Evolutionary conservation across 2,113 vertebrate species (phyloP).

Genomic region (Phyllostomus discolor): DNA sequence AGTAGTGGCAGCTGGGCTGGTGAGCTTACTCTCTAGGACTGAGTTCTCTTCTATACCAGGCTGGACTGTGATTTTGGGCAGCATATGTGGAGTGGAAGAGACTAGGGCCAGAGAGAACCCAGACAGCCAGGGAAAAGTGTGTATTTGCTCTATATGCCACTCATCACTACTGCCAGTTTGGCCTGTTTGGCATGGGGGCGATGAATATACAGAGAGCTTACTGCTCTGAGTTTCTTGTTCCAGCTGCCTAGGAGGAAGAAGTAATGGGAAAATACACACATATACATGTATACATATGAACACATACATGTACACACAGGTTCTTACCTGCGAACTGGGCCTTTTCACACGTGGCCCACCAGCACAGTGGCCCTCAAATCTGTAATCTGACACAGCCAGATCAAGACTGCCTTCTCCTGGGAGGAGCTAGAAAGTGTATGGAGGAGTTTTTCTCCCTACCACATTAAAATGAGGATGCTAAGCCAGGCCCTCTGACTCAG

Average conservation of each 20-base stretch:
- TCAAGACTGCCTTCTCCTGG: neutral
- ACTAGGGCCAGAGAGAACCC: neutral
- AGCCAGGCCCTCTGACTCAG: neutral
- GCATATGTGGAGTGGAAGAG: neutral
- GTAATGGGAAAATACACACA: neutral
- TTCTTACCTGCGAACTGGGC: neutral
- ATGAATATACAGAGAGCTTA: neutral
- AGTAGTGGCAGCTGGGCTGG: neutral
- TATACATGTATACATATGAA: neutral
- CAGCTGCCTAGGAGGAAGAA: neutral
- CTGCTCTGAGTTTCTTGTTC: neutral
- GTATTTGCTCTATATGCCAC: neutral
- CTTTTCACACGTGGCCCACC: neutral
- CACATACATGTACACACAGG: accelerated
- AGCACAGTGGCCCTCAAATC: neutral
- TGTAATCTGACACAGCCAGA: neutral
- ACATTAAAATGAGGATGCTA: neutral
- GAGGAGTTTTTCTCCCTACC: neutral
- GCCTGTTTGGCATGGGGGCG: too few species aligned
- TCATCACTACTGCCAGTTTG: neutral
- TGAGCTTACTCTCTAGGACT: neutral
- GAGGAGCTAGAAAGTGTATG: neutral
- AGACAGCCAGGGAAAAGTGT: accelerated
- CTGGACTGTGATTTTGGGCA: neutral
- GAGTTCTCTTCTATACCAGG: neutral